Evolutionary conservation across 1,140 invertebrate genomes (phyloP).

Genomic region (Zophobas atratus): DNA sequence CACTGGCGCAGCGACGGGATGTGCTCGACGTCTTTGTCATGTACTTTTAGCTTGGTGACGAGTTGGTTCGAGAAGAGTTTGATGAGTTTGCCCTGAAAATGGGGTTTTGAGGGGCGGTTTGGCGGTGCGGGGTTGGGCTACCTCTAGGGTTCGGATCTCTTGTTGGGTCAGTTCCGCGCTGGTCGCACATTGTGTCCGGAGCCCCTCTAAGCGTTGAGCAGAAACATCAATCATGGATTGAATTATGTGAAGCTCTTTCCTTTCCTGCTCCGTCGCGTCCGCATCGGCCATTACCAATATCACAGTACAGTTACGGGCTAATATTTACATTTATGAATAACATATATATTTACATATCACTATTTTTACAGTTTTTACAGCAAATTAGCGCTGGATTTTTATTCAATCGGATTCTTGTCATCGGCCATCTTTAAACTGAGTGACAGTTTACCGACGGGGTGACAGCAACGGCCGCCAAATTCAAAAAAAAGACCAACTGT

Average conservation of each 20-base stretch:
- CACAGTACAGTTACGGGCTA: constrained; percentile 59
- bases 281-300: constrained; percentile 65
- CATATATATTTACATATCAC: constrained; percentile 60
- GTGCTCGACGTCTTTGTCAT: constrained; percentile 74
- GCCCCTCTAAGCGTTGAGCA: constrained; percentile 90
- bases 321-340: constrained; percentile 58
- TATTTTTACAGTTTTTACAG: constrained; percentile 42
- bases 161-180: constrained; percentile 94
- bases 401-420: constrained; percentile 47
- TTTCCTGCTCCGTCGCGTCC: constrained; percentile 70
- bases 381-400: constrained; percentile 36
- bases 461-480: constrained; percentile 11
- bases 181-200: constrained; percentile 93
- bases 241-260: constrained; percentile 74
- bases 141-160: constrained; percentile 95
- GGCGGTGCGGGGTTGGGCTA: constrained; percentile 65
- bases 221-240: constrained; percentile 97
- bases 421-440: constrained; percentile 49
- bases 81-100: constrained; percentile 91
- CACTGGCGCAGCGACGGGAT: constrained; percentile 89
- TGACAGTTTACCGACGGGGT: constrained; percentile 11
- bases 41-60: constrained; percentile 85
- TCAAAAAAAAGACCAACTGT: not conserved
- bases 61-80: constrained; percentile 94
- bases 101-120: constrained; percentile 19